Percentiles rank a stretch among this genome's conserved stretches.
phyloP scores from a whole-genome alignment of 1,140 invertebrate species.

The Drosophila grimshawi region DNA sequence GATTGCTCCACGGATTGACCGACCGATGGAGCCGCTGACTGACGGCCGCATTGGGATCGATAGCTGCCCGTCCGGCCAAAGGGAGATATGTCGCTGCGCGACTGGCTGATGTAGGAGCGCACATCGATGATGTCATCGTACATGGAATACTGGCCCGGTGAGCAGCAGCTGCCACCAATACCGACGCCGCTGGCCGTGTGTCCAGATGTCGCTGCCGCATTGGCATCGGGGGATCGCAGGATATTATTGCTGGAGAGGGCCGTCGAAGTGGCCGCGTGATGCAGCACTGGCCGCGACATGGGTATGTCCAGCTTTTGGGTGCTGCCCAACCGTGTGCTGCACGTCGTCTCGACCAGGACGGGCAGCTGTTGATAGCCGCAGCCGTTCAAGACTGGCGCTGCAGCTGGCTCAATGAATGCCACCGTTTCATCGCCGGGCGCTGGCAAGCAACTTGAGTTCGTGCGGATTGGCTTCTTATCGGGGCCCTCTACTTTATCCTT shows the following conservation, averaged over 20 bases:
- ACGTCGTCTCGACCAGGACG: slow-evolving; percentile 87
- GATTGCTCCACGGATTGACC: slow-evolving; percentile 67
- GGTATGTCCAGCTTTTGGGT: slow-evolving; percentile 73
- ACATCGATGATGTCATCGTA: slow-evolving; percentile 87
- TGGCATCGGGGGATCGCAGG: slow-evolving; percentile 64
- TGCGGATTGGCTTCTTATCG: slow-evolving; percentile 26
- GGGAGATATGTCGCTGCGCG: slow-evolving; percentile 88
- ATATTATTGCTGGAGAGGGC: slow-evolving; percentile 56
- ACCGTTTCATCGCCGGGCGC: slow-evolving; percentile 53
- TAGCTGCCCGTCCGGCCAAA: slow-evolving; percentile 87
- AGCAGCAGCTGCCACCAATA: slow-evolving; percentile 59
- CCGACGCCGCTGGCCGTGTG: slow-evolving; percentile 1
- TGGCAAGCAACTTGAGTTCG: slow-evolving; percentile 19
- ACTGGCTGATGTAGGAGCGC: slow-evolving; percentile 88
- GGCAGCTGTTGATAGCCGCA: slow-evolving; percentile 87
- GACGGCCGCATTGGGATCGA: slow-evolving; percentile 87
- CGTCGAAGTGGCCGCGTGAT: slow-evolving; percentile 72
- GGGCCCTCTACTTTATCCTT: slow-evolving; percentile 26
- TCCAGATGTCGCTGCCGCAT: slow-evolving; percentile 12
- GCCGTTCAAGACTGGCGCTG: slow-evolving; percentile 24
- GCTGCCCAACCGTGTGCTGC: slow-evolving; percentile 34
- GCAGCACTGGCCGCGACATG: slow-evolving; percentile 54
- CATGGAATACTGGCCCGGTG: slow-evolving; percentile 79
- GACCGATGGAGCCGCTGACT: slow-evolving; percentile 52
- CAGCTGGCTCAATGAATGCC: slow-evolving; percentile 64